Conservation (phyloP, 2,888 invertebrate genomes). For the Uropetala carovei region DNA sequence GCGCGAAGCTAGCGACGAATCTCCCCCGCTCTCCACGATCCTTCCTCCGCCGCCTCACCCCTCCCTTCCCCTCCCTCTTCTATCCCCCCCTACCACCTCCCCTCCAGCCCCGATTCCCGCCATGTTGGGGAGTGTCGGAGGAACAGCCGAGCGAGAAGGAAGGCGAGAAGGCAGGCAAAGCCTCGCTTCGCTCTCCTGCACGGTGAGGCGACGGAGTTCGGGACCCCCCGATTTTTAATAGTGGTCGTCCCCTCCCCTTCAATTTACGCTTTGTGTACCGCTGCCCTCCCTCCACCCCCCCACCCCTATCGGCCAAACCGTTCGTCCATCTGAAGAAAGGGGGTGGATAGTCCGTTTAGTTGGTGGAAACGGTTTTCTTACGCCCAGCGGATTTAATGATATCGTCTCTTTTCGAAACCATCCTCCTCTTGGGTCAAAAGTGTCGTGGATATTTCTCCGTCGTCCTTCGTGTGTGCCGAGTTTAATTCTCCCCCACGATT, state of each 20-base stretch:
- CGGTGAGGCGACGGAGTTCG: constrained; percentile 17
- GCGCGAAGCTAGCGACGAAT: too few relatives aligned
- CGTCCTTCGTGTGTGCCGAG: too few relatives aligned
- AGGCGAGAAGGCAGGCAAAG: neutral
- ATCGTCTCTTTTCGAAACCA: too few relatives aligned
- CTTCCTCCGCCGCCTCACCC: neutral
- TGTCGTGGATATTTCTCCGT: too few relatives aligned
- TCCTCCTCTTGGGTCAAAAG: too few relatives aligned
- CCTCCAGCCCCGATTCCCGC: constrained; percentile 50
- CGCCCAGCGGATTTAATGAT: too few relatives aligned
- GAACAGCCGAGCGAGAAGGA: constrained; percentile 44
- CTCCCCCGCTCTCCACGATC: neutral
- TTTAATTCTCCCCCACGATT: too few relatives aligned
- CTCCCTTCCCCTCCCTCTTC: neutral
- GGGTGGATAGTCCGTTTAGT: too few relatives aligned
- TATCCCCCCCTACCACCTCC: neutral
- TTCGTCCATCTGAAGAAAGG: neutral
- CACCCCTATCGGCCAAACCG: neutral
- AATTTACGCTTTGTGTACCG: too few relatives aligned
- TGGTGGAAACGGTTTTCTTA: too few relatives aligned
- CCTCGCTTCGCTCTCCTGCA: constrained; percentile 26
- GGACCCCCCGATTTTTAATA: neutral
- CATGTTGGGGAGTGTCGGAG: constrained; percentile 64
- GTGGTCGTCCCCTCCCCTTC: too few relatives aligned
- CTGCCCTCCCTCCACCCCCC: too few relatives aligned